phyloP scores from a whole-genome alignment of 2,113 vertebrate species.

The Hippocampus barbouri region DNA sequence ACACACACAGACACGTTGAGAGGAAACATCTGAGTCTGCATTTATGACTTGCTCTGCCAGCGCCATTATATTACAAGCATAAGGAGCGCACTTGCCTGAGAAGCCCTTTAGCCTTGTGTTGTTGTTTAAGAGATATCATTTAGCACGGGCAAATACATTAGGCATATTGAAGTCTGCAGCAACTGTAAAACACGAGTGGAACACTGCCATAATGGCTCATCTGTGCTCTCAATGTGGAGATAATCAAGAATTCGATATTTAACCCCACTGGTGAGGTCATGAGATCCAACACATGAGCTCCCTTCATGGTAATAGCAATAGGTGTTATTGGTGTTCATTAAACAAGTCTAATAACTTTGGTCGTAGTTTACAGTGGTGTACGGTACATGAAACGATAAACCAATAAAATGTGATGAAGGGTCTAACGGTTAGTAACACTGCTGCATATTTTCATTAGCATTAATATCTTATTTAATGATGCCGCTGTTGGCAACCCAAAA shows the following conservation, averaged over 20 bases:
- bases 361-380: not conserved
- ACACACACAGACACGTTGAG: conserved; percentile 12
- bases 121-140: conserved; percentile 16
- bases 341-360: not conserved
- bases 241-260: not conserved
- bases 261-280: not conserved
- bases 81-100: conserved; percentile 16
- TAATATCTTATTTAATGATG: too few relatives aligned
- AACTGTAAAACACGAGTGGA: conserved; percentile 2
- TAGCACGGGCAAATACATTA: conserved; percentile 23
- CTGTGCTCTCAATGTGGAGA: conserved; percentile 15
- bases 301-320: not conserved
- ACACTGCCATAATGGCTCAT: conserved; percentile 19
- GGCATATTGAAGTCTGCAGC: conserved; percentile 2
- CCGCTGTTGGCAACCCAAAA: too few relatives aligned
- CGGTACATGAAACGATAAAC: not conserved
- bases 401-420: too few relatives aligned
- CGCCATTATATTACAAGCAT: not conserved
- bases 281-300: not conserved
- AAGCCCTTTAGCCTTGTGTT: conserved; percentile 15
- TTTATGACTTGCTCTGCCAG: conserved; percentile 9
- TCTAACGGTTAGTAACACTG: too few relatives aligned
- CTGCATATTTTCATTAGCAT: too few relatives aligned
- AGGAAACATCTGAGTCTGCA: not conserved
- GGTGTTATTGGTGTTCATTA: not conserved